Percentiles rank a stretch among this genome's conserved stretches.
Evolutionary conservation across 2,888 invertebrate genomes (phyloP).

Genomic region (Chaitophorus viminalis): DNA sequence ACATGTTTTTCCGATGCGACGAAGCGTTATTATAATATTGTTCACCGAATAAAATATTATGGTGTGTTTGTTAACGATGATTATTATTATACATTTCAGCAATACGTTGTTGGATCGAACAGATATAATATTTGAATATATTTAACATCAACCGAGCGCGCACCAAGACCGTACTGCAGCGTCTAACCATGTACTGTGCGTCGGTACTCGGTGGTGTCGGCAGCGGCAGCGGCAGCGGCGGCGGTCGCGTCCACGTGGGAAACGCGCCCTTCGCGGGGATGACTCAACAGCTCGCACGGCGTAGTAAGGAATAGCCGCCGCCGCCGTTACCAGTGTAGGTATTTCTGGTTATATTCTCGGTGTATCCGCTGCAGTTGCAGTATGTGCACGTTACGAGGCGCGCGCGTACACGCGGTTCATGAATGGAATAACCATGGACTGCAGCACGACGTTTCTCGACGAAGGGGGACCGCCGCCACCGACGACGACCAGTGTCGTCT

Average conservation of each 20-base stretch:
- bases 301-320: neutral
- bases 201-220: too few relatives aligned
- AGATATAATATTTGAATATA: neutral
- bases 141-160: neutral
- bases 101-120: too few relatives aligned
- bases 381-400: slow-evolving; percentile 19
- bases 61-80: too few relatives aligned
- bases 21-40: too few relatives aligned
- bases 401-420: slow-evolving; percentile 3
- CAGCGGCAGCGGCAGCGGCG: too few relatives aligned
- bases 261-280: slow-evolving; percentile 56
- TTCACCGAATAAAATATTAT: too few relatives aligned
- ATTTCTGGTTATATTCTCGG: slow-evolving; percentile 25
- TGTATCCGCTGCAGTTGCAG: neutral
- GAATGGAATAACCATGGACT: slow-evolving; percentile 16
- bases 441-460: slow-evolving; percentile 22
- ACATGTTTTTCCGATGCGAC: too few relatives aligned
- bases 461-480: neutral
- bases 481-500: neutral
- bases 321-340: slow-evolving; percentile 36
- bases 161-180: slow-evolving; percentile 1
- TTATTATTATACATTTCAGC: too few relatives aligned
- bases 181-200: slow-evolving; percentile 32
- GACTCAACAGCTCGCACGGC: slow-evolving; percentile 28
- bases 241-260: slow-evolving; percentile 49